Conservation (phyloP, 92 coral and sea anemone species). For the Palythoa heliodiscus region DNA sequence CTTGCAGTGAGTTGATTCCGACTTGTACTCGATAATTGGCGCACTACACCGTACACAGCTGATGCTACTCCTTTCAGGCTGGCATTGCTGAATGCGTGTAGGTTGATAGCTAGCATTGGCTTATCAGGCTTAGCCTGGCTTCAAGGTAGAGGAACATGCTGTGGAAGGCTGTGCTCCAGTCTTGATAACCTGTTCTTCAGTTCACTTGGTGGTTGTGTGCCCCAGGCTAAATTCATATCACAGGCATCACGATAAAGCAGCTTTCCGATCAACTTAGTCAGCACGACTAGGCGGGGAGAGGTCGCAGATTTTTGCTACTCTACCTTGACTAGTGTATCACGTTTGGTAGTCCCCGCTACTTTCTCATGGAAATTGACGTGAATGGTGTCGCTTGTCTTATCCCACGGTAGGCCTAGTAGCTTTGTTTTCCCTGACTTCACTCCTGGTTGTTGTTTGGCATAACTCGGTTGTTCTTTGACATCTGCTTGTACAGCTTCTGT, state of each 20-base stretch:
- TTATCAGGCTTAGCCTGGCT: constrained; percentile 40
- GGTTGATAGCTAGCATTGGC: too few relatives aligned
- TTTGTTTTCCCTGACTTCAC: constrained; percentile 43
- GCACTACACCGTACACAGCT: too few relatives aligned
- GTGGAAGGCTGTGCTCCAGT: constrained; percentile 40
- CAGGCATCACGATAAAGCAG: constrained; percentile 63
- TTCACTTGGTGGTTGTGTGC: constrained; percentile 50
- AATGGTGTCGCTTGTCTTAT: too few relatives aligned
- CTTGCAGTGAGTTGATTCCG: too few relatives aligned
- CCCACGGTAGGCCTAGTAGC: too few relatives aligned
- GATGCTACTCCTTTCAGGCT: too few relatives aligned
- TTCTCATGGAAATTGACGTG: too few relatives aligned
- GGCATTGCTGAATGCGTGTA: too few relatives aligned
- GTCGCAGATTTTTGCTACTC: constrained; percentile 61
- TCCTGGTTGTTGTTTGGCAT: neutral
- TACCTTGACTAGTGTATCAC: constrained; percentile 21
- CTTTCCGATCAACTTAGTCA: constrained; percentile 58
- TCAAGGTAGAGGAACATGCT: constrained; percentile 35
- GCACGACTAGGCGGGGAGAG: constrained; percentile 71
- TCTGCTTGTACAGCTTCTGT: too few relatives aligned
- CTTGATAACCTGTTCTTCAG: constrained; percentile 26
- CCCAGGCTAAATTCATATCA: constrained; percentile 60
- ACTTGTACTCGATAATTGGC: too few relatives aligned
- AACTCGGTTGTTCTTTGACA: too few relatives aligned
- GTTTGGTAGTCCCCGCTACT: constrained; percentile 29